A percentile compares a stretch with the other conserved stretches of the same genome.
Conservation (phyloP, 1,140 invertebrate species). For the Brachionus paranguensis region DNA sequence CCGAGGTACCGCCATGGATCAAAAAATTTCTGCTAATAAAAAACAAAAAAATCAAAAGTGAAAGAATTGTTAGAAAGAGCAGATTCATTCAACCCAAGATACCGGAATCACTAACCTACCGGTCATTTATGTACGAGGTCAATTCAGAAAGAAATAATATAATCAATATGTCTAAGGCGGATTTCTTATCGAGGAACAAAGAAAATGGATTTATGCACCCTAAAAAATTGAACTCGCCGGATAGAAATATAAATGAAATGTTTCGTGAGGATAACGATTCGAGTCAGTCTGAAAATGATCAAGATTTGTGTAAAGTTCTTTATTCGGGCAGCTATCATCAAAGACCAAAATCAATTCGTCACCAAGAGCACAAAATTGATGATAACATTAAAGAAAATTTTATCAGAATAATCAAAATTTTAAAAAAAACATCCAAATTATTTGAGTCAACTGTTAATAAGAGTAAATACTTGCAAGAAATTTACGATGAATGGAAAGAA, state of each 20-base stretch:
- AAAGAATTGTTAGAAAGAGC: neutral
- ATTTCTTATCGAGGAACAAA: neutral
- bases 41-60: neutral
- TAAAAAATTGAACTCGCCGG: neutral
- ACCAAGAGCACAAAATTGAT: neutral
- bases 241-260: neutral
- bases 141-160: neutral
- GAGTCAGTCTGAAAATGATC: neutral
- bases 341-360: neutral
- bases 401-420: neutral
- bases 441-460: neutral
- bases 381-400: neutral
- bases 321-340: neutral
- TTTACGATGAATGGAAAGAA: conserved; percentile 36
- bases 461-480: neutral
- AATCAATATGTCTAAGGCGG: neutral
- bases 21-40: neutral
- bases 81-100: neutral
- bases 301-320: neutral
- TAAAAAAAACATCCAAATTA: conserved; percentile 4
- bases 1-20: conserved; percentile 8
- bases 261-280: neutral
- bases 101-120: neutral
- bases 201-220: neutral
- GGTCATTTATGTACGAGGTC: neutral